Conservation (phyloP, 2,113 vertebrate genomes). For the Echinops telfairi region DNA sequence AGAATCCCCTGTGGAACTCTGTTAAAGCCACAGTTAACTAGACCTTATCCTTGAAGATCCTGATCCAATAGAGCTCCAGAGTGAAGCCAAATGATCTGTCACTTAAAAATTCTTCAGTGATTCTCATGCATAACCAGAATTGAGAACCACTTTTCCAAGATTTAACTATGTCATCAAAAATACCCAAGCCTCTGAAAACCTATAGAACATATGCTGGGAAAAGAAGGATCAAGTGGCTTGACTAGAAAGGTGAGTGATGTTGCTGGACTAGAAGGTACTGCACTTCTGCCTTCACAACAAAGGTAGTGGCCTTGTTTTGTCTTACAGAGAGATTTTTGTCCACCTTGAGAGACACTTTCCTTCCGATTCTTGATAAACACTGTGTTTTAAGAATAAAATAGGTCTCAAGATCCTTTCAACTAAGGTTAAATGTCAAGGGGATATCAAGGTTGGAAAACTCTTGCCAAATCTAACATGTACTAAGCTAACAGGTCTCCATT, state of each 20-base stretch:
- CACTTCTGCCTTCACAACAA: conserved; percentile 4
- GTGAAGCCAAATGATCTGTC: conserved; percentile 31
- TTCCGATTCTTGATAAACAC: conserved; percentile 26
- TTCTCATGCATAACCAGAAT: background rate
- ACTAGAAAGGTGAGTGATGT: conserved; percentile 13
- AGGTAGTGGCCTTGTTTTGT: conserved; percentile 36
- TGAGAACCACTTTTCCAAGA: conserved; percentile 42
- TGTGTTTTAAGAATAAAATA: conserved; percentile 57
- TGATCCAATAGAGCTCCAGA: conserved; percentile 19
- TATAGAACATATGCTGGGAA: conserved; percentile 10
- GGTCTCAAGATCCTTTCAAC: conserved; percentile 1
- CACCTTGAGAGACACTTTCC: background rate
- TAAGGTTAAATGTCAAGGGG: background rate
- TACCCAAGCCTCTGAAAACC: conserved; percentile 49
- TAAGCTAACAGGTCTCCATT: conserved; percentile 26
- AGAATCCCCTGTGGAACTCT: conserved; percentile 42
- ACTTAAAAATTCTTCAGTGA: conserved; percentile 63
- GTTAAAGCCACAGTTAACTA: conserved; percentile 63
- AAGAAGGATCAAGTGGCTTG: conserved; percentile 32
- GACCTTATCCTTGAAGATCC: conserved; percentile 14
- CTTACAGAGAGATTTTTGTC: conserved; percentile 27
- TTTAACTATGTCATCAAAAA: conserved; percentile 61
- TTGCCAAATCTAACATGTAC: background rate
- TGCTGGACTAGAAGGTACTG: background rate
- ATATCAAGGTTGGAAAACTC: no score